Conservation (phyloP, 2,113 vertebrate genomes). For the Microcebus ravelobensis region DNA sequence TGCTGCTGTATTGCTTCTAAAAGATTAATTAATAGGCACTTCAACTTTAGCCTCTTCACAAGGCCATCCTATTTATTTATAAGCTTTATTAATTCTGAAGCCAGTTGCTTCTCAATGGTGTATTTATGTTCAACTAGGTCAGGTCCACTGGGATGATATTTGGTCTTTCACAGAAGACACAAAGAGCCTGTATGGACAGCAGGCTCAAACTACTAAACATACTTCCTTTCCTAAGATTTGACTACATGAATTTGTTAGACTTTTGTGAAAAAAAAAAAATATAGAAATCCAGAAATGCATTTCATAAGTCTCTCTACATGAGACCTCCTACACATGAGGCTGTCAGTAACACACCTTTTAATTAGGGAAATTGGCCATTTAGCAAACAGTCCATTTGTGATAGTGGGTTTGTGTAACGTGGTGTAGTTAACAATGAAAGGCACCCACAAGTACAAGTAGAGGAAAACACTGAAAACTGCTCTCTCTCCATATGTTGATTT, state of each 20-base stretch:
- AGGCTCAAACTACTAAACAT: constrained; percentile 64
- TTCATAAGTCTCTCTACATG: constrained; percentile 44
- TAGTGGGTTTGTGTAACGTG: background rate
- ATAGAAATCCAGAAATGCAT: constrained; percentile 57
- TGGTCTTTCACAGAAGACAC: constrained; percentile 75
- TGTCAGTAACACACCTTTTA: background rate
- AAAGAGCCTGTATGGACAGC: constrained; percentile 67
- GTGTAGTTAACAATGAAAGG: background rate
- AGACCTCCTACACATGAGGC: constrained; percentile 20
- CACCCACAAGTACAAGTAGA: background rate
- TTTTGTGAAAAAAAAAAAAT: background rate
- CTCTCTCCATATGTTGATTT: background rate
- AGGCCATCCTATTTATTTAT: constrained; percentile 78
- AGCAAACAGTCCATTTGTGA: constrained; percentile 16
- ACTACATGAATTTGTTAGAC: constrained; percentile 47
- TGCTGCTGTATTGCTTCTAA: constrained; percentile 40
- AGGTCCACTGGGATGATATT: constrained; percentile 79
- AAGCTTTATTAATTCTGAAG: constrained; percentile 80
- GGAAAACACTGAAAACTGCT: background rate
- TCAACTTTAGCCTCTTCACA: constrained; percentile 73
- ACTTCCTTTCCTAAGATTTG: constrained; percentile 40
- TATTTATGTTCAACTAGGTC: constrained; percentile 80
- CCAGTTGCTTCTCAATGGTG: constrained; percentile 77
- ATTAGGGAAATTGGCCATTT: constrained; percentile 32
- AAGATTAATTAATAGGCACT: constrained; percentile 77